Base-by-base conservation (phyloP, 92 coral and sea anemone genomes). In the Heliopora coerulea region DNA sequence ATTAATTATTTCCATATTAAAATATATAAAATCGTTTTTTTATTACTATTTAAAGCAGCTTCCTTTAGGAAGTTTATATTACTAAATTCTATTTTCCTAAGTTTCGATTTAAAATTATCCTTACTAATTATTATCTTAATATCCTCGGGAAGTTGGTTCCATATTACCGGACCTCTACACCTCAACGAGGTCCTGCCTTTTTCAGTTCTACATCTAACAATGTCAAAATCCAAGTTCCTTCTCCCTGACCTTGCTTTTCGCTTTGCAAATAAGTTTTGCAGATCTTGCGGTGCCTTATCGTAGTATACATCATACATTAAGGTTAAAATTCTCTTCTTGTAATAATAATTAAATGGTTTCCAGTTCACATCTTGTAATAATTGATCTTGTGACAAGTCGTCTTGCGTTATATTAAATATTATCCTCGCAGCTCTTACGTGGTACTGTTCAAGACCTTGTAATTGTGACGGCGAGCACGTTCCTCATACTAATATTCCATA, bases 401-500 rank as follows among this genome's bases (percentile, higher is more conserved):
- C 63, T n/a, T 12, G 20, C 0, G 64, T 66, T 17, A 78, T 34
- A 26, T 49, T 78, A 49, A 14, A 34, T 20, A 78, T 66, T 1
- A 78, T 15, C 50, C 48, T 78, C 1, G 83, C 40, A 24, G 77
- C 68, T 78, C 77, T 49, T 1, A 78, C n/a, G 54, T 54, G 83
- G 23, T 50, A 49, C 12, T 41, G 78, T 3, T 67, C 83, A 0
- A 78, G 17, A 20, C 54, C 67, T 12, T 67, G 66, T 15, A 49
- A n/a, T 59, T 68, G 61, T 26, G 78, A 49, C 7, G 76, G 54
- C 20, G 82, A 64, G 48, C 82, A 78, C 34, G 75, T 63, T 0
- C 76, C 82, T 82, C 86, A 68, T 3, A 82, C 68, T 37, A 46
- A 30, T 37, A 77, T 78, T 13, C 83, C 82, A 39, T 83, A 77